These are phyloP conservation scores for Clusia tigrina DNA, from an alignment of 2,888 invertebrate species.

Conservation along the genomic window DNA sequence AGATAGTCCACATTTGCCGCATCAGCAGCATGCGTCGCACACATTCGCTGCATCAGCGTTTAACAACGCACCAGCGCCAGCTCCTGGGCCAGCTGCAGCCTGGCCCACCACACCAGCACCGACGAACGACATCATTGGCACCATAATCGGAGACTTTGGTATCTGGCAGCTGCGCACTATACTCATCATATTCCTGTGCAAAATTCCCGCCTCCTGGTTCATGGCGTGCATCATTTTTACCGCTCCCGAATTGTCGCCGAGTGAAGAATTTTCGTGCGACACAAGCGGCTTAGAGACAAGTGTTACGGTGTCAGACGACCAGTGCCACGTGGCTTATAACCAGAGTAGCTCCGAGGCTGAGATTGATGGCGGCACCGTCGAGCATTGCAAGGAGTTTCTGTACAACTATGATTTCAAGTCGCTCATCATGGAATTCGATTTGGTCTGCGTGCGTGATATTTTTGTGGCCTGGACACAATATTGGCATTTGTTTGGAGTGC, in stretches of 20 bases:
- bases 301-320: constrained; percentile 46
- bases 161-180: constrained; percentile 64
- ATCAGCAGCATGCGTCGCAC: constrained; percentile 22
- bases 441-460: constrained; percentile 63
- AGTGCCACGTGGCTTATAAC: constrained; percentile 49
- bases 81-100: not conserved
- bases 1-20: constrained; percentile 42
- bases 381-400: constrained; percentile 49
- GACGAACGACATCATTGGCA: constrained; percentile 52
- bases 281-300: constrained; percentile 35
- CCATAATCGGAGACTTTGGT: constrained; percentile 63
- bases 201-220: constrained; percentile 66
- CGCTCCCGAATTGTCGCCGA: constrained; percentile 61
- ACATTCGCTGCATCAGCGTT: not conserved
- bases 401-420: constrained; percentile 57
- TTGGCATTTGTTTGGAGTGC: constrained; percentile 65
- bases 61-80: not conserved
- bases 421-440: constrained; percentile 63
- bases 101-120: constrained; percentile 20
- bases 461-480: constrained; percentile 65
- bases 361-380: constrained; percentile 36
- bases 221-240: constrained; percentile 67
- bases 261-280: constrained; percentile 52
- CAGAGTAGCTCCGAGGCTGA: too few relatives aligned
- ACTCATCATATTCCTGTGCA: constrained; percentile 64